Base-by-base conservation (phyloP, 2,888 invertebrate species). In the Ophioninae sp. region DNA sequence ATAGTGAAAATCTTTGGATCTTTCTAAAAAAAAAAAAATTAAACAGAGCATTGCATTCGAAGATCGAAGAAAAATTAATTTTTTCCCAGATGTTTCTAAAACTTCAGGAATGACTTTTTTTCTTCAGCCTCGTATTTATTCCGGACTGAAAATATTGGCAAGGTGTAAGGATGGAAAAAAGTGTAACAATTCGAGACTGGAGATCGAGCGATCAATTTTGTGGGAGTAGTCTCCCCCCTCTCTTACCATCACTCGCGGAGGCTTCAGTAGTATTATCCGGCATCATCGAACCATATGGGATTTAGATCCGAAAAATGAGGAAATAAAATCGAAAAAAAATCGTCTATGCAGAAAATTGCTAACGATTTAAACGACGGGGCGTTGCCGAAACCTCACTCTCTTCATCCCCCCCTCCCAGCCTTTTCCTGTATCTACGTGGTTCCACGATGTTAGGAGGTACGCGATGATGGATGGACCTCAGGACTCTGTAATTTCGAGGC, bases 311-410 rank as follows among this genome's bases (percentile, higher is more conserved):
- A 89, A 85, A 79, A 69, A 41, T 67, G 39, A 23, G 41, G 44
- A 61, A 62, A 62, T 37, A 62, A 39, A 64, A 79, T 39, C 17
- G 37, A 41, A 72, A 44, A 44, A 91, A 89, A 91, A 91, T 91
- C 90, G 91, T 91, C 88, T 89, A 91, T 88, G 91, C 92, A 93
- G 92, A 91, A 93, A 93, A 93, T 93, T 93, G 90, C 92, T 92
- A 92, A 93, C 92, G 91, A 92, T 92, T 92, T 92, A 92, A 92
- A 92, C 90, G 91, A 85, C 89, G 90, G 92, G 92, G 92, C 92
- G 92, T 89, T 88, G 84, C 91, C 84, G 87, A 87, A 89, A 88
- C 88, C 87, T 76, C 77, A 79, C 83, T 82, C 82, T 75, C 78
- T 13, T 44, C 44, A 44, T 68, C 67, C 67, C 62, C 78, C 39